Evolutionary conservation across 2,888 invertebrate species (phyloP), one percentile per base, ranked within the genome.

Genomic region (Temnothorax ravouxi): DNA sequence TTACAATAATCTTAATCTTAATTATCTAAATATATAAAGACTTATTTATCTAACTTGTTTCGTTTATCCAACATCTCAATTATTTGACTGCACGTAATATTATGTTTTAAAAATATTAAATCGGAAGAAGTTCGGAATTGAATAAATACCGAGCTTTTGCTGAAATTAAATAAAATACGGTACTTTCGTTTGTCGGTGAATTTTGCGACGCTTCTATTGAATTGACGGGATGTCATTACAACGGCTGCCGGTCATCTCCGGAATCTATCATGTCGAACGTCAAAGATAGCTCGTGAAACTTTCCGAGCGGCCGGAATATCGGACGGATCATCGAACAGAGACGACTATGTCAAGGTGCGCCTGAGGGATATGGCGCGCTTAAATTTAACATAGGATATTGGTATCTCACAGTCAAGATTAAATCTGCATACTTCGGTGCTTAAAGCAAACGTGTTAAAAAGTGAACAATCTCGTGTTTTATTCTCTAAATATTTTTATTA

Each of bases 221-320:
- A 59, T 80, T 71, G 71, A 71, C 25, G 34, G 13, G 18, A 71
- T 38, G 59, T 80, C 47, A 71, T 59, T 50, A 1, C 18, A 47
- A 18, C 8, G 41, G 38, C 25, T 61, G 34, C 8, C 44, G 71
- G 34, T 38, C 59, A 80, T 59, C 34, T 13, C 9, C 47, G 47
- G 47, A 80, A 80, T 80, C 5, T 47, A 71, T 18, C 59, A 56
- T 29, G 34, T 79, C 47, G 71, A 59, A 71, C 38, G 79, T 80
- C 79, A 71, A 80, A 59, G 79, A 41, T 79, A 54, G 38, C 18
- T n/a, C 3, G 47, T 47, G 71, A 71, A 61, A 71, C 47, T 47
- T 80, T 47, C 47, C 47, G 18, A 59, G 38, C 54, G 59, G 34
- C 13, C 25, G 41, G 71, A 25, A 80, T 79, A 80, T 80, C 29